phyloP scores from a whole-genome alignment of 2,797 vertebrate genomes.

The Urophycis tenuis region DNA sequence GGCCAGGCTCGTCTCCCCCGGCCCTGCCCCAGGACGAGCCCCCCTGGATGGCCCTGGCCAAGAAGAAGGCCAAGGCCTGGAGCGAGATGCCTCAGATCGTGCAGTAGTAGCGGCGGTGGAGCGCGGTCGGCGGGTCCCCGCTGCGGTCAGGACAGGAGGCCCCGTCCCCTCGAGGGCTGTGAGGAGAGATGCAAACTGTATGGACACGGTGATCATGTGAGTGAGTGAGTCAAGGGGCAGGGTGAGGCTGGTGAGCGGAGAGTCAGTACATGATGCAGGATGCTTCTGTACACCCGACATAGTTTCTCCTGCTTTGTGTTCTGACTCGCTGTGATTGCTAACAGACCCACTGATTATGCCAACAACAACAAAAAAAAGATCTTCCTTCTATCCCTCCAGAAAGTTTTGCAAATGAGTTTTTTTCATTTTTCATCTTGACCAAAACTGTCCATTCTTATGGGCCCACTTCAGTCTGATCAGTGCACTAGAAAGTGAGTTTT shows the following conservation, averaged over 20 bases:
- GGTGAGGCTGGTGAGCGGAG: neutral
- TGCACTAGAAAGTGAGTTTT: neutral
- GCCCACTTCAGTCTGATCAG: neutral
- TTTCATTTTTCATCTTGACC: slow-evolving; percentile 23
- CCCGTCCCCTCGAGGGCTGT: neutral
- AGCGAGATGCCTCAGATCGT: slow-evolving; percentile 85
- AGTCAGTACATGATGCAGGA: slow-evolving; percentile 31
- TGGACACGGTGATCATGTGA: neutral
- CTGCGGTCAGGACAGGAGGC: neutral
- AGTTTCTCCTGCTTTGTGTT: slow-evolving; percentile 26
- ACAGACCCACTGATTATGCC: slow-evolving; percentile 21
- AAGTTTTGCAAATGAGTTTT: neutral
- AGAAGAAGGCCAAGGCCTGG: slow-evolving; percentile 95
- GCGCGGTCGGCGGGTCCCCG: neutral
- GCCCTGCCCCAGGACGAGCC: slow-evolving; percentile 72
- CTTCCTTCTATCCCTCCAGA: neutral
- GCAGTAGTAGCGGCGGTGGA: slow-evolving; percentile 59
- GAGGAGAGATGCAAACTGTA: neutral
- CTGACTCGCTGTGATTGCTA: slow-evolving; percentile 33
- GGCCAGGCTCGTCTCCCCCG: slow-evolving; percentile 37
- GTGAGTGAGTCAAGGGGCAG: neutral
- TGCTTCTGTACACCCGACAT: slow-evolving; percentile 53
- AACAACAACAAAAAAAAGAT: slow-evolving; percentile 21
- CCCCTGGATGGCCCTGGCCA: slow-evolving; percentile 87
- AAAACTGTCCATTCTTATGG: neutral